Conservation (phyloP, 2,113 vertebrate species). For the Patagioenas fasciata region DNA sequence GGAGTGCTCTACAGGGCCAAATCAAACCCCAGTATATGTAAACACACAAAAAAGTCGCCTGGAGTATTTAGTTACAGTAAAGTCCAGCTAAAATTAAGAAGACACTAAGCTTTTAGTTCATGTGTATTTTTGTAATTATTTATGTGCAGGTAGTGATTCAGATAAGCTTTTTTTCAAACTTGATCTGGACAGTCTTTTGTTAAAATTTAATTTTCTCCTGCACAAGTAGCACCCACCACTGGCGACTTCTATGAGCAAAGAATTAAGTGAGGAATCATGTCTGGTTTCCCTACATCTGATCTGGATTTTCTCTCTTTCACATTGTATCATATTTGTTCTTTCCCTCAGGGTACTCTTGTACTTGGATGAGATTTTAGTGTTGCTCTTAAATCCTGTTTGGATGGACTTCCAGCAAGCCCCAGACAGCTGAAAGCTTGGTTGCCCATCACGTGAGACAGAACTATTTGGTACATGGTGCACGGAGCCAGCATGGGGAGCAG, state of each 20-base stretch:
- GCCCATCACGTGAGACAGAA: background rate
- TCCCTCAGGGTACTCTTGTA: conserved; percentile 19
- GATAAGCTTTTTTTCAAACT: background rate
- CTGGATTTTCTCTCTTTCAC: background rate
- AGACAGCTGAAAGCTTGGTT: background rate
- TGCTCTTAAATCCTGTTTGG: conserved; percentile 12
- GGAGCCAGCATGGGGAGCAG: background rate
- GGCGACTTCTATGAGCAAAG: background rate
- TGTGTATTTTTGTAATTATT: background rate
- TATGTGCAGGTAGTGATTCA: background rate
- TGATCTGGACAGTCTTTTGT: background rate
- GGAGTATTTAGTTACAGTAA: background rate
- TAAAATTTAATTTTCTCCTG: background rate
- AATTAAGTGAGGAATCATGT: background rate
- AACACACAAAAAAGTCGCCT: background rate
- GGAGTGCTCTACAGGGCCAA: background rate
- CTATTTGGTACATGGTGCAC: rapidly evolving
- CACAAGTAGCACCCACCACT: background rate
- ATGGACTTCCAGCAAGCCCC: background rate
- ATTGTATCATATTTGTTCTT: background rate
- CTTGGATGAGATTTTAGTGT: background rate
- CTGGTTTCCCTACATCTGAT: background rate
- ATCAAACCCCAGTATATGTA: too few species aligned
- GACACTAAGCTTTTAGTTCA: background rate
- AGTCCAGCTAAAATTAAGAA: background rate